Evolutionary conservation across 2,797 vertebrate species (phyloP), one percentile per base, ranked within the genome.

Genomic region (Aplochiton taeniatus): DNA sequence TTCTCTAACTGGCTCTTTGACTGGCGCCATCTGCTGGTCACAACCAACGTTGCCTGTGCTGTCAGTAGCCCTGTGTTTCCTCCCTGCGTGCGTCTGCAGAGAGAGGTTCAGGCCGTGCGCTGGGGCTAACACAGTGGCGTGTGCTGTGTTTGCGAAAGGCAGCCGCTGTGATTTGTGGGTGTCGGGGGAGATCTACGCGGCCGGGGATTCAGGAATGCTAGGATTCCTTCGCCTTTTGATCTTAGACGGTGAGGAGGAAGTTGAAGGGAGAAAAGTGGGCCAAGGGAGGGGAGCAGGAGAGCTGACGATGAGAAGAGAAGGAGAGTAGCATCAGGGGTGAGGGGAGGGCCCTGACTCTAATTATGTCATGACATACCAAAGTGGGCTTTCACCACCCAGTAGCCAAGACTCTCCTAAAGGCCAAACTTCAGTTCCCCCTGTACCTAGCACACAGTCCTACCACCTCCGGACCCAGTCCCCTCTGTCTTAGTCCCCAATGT

Each of bases 11-110:
- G 6, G 6, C 31, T 11, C 55, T 69, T 69, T 13, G 61, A 70
- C 52, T 66, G 16, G 66, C 49, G 58, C 76, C 76, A 72, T 46
- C 76, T 75, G 64, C 52, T 73, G 70, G 70, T 19, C 31, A 46
- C 44, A 11, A 17, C 9, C 47, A 48, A 48, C 11, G 11, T n/a
- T 48, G 47, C 4, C 8, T 14, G 47, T 48, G 14, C 14, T 14
- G 11, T 12, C 47, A 31, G 31, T 31, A 6, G 31, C 6, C 31
- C 31, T 6, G 31, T 31, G 31, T 31, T 31, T 31, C 31, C 31
- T 31, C 31, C 31, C 31, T 31, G 31, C 31, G 31, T 31, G 31
- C 31, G 31, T 31, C 31, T 31, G 31, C n/a, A n/a, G 47, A 48
- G 47, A 12, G 47, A 48, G 47, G 11, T 4, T 48, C 47, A 31